Evolutionary conservation across 2,113 vertebrate species (phyloP), one percentile per base, ranked within the genome.

Genomic region (Peucedramus taeniatus): DNA sequence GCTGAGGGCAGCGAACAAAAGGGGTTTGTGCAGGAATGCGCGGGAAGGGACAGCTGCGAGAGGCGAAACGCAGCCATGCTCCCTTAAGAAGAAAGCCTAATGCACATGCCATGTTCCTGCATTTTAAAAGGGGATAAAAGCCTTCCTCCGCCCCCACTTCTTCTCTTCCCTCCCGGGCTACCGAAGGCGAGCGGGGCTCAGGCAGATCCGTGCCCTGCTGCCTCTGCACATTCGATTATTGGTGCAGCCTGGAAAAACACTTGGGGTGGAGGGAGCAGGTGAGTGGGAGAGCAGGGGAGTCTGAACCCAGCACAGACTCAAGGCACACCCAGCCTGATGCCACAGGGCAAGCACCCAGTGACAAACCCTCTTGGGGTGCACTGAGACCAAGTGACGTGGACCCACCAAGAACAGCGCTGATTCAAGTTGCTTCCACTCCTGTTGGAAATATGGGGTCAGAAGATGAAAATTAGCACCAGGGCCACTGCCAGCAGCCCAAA

Each of bases 1-100:
- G 92, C 50, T 88, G 92, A 89, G 94, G 95, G 97, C 96, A 94
- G 96, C 15, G 86, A 98, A 98, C 98, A 98, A 98, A 98, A 97
- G 96, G 93, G 94, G 96, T 92, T 96, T 98, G 97, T 98, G 97
- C 96, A 97, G 94, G 97, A 97, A 93, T 82, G 95, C 9, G 18
- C 6, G 2, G 84, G 92, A 57, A 82, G 95, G 83, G 92, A 78
- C 18, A 35, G 72, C 94, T 94, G 66, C 1, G 30, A 63, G 95
- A 96, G 85, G 87, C 39, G 3, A 76, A 92, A 95, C 1, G 21
- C 78, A 85, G 86, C 40, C 93, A 70, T 68, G 37, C 78, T 94
- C 90, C 95, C 80, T 1, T 2, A 51, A 51, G 44, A 90, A 93
- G 71, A 78, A 83, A 93, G 87, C 70, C 87, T 85, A 91, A 95